Evolutionary conservation across 1,140 invertebrate species (phyloP).

Genomic region (Augochlora pura): DNA sequence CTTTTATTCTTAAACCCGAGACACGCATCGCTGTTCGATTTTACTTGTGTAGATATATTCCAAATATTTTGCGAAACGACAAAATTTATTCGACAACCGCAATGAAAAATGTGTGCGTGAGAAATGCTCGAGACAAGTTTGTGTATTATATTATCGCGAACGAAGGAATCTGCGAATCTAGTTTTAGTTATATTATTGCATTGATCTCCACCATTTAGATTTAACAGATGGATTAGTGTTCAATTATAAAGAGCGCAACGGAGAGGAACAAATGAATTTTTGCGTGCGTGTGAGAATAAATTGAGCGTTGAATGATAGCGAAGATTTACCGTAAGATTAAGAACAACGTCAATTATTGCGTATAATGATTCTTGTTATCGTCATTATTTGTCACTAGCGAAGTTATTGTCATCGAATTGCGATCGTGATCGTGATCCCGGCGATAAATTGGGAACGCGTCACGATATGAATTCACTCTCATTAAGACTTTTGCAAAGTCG

Average conservation of each 20-base stretch:
- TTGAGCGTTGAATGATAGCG: conserved; percentile 13
- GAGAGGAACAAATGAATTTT: no score
- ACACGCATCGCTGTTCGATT: not conserved
- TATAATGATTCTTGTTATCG: conserved; percentile 33
- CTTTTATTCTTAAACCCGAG: not conserved
- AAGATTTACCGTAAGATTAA: conserved; percentile 40
- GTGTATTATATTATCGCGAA: not conserved
- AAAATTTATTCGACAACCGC: not conserved
- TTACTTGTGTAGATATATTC: not conserved
- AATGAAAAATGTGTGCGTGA: not conserved
- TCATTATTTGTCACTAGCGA: conserved; percentile 16
- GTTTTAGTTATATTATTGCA: conserved; percentile 21
- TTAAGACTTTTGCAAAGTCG: conserved; percentile 39
- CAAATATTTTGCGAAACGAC: not conserved
- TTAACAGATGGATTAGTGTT: conserved; percentile 19
- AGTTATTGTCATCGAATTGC: conserved; percentile 13
- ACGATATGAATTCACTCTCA: conserved; percentile 40
- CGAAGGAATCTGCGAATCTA: not conserved
- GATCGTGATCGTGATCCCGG: conserved; percentile 11
- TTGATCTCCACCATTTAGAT: conserved; percentile 25
- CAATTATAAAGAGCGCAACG: not conserved
- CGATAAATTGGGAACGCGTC: conserved; percentile 9
- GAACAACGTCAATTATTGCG: conserved; percentile 51
- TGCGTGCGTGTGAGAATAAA: not conserved
- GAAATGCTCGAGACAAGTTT: conserved; percentile 25